Evolutionary conservation across 2,888 invertebrate species (phyloP).

Genomic region (Nymphalis polychloros): DNA sequence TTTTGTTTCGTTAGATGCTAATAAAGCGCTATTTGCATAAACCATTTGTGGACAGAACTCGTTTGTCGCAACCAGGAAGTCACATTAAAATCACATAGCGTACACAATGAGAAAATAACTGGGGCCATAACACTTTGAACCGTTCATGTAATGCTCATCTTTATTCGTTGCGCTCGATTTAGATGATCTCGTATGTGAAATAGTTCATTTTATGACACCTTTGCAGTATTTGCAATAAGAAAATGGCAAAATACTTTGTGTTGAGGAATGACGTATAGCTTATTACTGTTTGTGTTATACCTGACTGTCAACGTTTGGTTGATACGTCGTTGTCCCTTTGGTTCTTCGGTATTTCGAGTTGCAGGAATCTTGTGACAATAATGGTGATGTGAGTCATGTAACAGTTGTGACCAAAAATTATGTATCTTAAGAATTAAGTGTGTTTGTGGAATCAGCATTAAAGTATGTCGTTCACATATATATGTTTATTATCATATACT

Average conservation of each 20-base stretch:
- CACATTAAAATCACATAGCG: constrained; percentile 44
- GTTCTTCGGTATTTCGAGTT: too few relatives aligned
- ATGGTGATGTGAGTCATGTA: too few relatives aligned
- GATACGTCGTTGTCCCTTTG: too few relatives aligned
- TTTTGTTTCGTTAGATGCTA: constrained; percentile 20
- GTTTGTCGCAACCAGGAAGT: constrained; percentile 46
- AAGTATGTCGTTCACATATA: too few relatives aligned
- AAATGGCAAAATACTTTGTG: background rate
- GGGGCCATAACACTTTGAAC: constrained; percentile 25
- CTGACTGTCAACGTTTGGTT: too few relatives aligned
- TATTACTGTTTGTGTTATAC: too few relatives aligned
- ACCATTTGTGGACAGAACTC: constrained; percentile 36
- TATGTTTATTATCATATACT: too few relatives aligned
- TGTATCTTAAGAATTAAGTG: too few relatives aligned
- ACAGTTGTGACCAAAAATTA: too few relatives aligned
- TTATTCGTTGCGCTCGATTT: constrained; percentile 31
- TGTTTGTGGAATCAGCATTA: too few relatives aligned
- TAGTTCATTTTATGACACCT: background rate
- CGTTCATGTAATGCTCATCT: constrained; percentile 29
- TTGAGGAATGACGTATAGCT: background rate
- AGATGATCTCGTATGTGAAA: background rate
- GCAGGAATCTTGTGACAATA: too few relatives aligned
- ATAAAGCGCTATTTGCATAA: constrained; percentile 38
- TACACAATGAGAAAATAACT: constrained; percentile 44
- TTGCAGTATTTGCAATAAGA: background rate